These are phyloP conservation scores for Oncorhynchus kisutch DNA, from an alignment of 2,113 vertebrate species.

Conservation along the genomic window DNA sequence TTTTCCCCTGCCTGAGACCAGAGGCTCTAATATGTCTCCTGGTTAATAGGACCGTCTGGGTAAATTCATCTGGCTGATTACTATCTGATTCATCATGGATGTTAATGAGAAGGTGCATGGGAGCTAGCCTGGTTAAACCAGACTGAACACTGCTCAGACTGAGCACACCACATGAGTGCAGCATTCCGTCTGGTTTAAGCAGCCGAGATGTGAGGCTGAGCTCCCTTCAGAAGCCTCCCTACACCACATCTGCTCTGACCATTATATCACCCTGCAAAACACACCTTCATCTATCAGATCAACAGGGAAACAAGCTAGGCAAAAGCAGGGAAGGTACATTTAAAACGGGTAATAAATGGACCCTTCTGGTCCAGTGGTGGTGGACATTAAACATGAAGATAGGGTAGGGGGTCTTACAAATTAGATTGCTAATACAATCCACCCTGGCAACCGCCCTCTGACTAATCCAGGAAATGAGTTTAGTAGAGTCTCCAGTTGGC, in stretches of 20 bases:
- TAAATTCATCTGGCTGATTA: constrained; percentile 38
- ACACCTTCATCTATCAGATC: neutral
- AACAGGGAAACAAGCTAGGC: constrained; percentile 16
- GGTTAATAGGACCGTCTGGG: constrained; percentile 48
- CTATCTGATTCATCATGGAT: constrained; percentile 55
- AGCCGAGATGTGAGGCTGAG: neutral
- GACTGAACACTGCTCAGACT: no score
- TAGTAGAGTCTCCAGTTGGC: constrained; percentile 28
- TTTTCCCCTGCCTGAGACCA: constrained; percentile 2
- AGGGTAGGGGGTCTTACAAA: constrained; percentile 46
- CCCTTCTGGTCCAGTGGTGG: constrained; percentile 36
- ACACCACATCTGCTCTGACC: neutral
- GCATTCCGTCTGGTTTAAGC: no score
- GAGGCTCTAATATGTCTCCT: constrained; percentile 42
- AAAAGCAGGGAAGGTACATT: constrained; percentile 11
- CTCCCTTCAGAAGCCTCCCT: constrained; percentile 27
- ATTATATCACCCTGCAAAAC: neutral
- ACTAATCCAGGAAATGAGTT: constrained; percentile 54
- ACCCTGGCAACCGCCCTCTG: constrained; percentile 19
- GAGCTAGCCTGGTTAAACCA: no score
- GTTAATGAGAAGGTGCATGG: constrained; percentile 39
- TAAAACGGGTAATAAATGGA: neutral
- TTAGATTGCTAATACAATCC: constrained; percentile 55
- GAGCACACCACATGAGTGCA: no score
- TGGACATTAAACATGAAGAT: constrained; percentile 14